Conservation (phyloP, 2,113 vertebrate genomes). For the Caracal caracal region DNA sequence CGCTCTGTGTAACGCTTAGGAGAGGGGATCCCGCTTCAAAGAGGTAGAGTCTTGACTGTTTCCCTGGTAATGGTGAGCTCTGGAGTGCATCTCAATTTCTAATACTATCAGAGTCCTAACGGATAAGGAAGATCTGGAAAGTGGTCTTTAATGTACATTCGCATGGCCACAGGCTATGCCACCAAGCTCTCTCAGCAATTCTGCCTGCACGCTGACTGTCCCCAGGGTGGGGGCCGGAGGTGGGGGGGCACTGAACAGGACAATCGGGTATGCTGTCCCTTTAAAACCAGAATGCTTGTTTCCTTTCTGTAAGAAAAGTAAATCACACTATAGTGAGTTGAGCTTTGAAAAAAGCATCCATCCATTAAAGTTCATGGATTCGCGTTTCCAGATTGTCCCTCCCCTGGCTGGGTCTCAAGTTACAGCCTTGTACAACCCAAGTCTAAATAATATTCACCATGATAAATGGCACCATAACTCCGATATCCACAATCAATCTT, state of each 20-base stretch:
- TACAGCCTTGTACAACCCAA: slow-evolving; percentile 96
- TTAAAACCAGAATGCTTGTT: slow-evolving; percentile 87
- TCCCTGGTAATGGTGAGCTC: neutral
- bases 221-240: neutral
- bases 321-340: slow-evolving; percentile 88
- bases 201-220: slow-evolving; percentile 63
- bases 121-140: neutral
- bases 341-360: slow-evolving; percentile 91
- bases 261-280: slow-evolving; percentile 83
- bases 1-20: neutral
- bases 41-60: neutral
- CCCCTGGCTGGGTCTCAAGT: slow-evolving; percentile 94
- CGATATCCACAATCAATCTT: slow-evolving; percentile 99
- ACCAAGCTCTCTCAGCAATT: slow-evolving; percentile 54
- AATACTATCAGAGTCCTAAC: fast-evolving
- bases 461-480: slow-evolving; percentile 99
- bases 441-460: slow-evolving; percentile 99
- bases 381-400: slow-evolving; percentile 93
- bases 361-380: slow-evolving; percentile 94
- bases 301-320: slow-evolving; percentile 87
- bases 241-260: slow-evolving; percentile 64
- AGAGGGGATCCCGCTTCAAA: neutral
- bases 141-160: fast-evolving
- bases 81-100: neutral
- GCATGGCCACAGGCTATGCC: neutral